These are phyloP conservation scores for Alcis repandata DNA, from an alignment of 2,888 invertebrate species.

Conservation along the genomic window DNA sequence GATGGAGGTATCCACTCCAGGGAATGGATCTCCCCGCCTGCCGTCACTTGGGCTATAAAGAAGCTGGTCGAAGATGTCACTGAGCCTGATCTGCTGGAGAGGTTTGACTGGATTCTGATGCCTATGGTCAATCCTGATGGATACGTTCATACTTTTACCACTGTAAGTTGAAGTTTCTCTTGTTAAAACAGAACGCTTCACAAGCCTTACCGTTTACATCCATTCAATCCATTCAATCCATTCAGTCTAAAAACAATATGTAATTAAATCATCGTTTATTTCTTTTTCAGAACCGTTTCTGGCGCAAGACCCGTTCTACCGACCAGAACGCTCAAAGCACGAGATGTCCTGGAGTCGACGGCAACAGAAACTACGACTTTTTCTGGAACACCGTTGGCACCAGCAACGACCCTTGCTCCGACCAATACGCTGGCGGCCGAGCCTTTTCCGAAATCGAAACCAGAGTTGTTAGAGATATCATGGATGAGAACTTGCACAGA, in stretches of 20 bases:
- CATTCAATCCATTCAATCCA: no score
- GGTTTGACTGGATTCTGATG: slow-evolving; percentile 89
- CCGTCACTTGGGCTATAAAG: slow-evolving; percentile 88
- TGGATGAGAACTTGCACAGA: slow-evolving; percentile 78
- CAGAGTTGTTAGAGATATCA: slow-evolving; percentile 84
- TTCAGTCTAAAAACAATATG: no score
- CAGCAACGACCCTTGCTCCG: slow-evolving; percentile 84
- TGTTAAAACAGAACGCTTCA: no score
- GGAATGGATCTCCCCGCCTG: slow-evolving; percentile 91
- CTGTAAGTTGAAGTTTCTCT: slow-evolving; percentile 76
- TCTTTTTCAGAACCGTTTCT: slow-evolving; percentile 84
- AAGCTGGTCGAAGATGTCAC: slow-evolving; percentile 87
- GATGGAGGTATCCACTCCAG: slow-evolving; percentile 89
- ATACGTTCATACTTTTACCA: slow-evolving; percentile 85
- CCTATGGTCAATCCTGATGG: slow-evolving; percentile 92
- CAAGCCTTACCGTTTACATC: no score
- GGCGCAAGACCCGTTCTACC: slow-evolving; percentile 90
- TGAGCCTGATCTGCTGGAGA: slow-evolving; percentile 83
- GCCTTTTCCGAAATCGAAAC: slow-evolving; percentile 90
- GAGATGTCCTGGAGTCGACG: slow-evolving; percentile 89
- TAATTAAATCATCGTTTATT: background rate
- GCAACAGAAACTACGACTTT: slow-evolving; percentile 91
- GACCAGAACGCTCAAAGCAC: slow-evolving; percentile 55
- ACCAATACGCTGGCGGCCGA: slow-evolving; percentile 87
- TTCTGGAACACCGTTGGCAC: slow-evolving; percentile 89